Conservation (phyloP, 2,113 vertebrate species). For the Chunga burmeisteri region DNA sequence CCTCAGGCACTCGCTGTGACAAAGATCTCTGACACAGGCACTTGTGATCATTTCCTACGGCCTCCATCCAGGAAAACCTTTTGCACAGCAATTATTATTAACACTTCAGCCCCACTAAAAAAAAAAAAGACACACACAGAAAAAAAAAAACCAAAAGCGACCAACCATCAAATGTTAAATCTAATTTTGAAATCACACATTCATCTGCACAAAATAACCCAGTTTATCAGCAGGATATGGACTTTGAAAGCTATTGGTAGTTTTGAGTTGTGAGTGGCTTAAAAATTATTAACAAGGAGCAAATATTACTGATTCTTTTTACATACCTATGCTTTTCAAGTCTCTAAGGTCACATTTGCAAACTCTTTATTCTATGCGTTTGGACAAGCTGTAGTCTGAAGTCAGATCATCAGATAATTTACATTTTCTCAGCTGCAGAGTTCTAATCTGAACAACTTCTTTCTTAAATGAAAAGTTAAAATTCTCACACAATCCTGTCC, state of each 20-base stretch:
- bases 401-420: not conserved
- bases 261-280: not conserved
- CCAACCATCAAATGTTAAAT: not conserved
- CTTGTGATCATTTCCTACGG: not conserved
- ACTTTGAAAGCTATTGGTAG: not conserved
- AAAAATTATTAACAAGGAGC: not conserved
- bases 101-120: fast-evolving
- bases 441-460: not conserved
- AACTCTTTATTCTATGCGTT: not conserved
- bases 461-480: not conserved
- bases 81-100: not conserved
- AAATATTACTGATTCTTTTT: not conserved
- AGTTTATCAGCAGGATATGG: not conserved
- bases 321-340: not conserved
- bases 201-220: not conserved
- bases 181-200: not conserved
- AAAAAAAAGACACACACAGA: not conserved
- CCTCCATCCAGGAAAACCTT: not conserved
- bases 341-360: not conserved
- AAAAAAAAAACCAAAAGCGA: too few species aligned
- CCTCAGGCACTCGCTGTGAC: not conserved
- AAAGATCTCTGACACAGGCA: not conserved
- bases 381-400: not conserved
- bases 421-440: not conserved
- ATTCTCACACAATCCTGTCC: not conserved